phyloP scores from a whole-genome alignment of 2,888 invertebrate species.

The Syritta pipiens region DNA sequence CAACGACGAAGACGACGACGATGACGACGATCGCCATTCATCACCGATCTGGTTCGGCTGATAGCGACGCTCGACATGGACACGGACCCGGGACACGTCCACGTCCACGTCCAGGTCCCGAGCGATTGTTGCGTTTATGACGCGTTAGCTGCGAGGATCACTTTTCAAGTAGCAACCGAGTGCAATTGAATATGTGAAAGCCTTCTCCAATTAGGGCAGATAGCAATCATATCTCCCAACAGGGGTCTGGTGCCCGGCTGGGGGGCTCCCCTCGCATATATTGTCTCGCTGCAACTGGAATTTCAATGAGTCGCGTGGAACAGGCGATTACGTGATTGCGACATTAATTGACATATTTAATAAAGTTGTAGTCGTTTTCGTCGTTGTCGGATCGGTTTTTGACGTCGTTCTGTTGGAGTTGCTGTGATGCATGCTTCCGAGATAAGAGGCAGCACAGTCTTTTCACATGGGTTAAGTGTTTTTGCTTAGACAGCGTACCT shows the following conservation, averaged over 20 bases:
- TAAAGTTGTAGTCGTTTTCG: slow-evolving; percentile 15
- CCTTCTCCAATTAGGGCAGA: slow-evolving; percentile 51
- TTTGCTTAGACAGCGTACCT: too few species aligned
- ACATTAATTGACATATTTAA: slow-evolving; percentile 25
- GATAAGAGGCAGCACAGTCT: too few species aligned
- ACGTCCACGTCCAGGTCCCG: slow-evolving; percentile 9
- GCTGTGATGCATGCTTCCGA: too few species aligned
- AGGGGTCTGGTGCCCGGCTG: too few species aligned
- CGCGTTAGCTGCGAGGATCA: background rate
- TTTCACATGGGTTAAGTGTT: too few species aligned
- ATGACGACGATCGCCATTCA: too few species aligned
- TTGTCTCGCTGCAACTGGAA: slow-evolving; percentile 3
- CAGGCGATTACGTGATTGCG: slow-evolving; percentile 13
- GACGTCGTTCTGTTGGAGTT: too few species aligned
- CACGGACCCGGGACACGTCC: slow-evolving; percentile 6
- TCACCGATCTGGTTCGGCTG: slow-evolving; percentile 50
- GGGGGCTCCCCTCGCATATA: background rate
- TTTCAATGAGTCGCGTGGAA: slow-evolving; percentile 33
- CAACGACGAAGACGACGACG: too few species aligned
- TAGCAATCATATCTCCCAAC: slow-evolving; percentile 50
- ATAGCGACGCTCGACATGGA: slow-evolving; percentile 41
- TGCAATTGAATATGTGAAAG: slow-evolving; percentile 38
- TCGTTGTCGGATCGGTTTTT: too few species aligned
- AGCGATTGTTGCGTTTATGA: background rate
- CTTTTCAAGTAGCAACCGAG: slow-evolving; percentile 4